phyloP scores from a whole-genome alignment of 2,797 vertebrate species.

The Tinamus major region DNA sequence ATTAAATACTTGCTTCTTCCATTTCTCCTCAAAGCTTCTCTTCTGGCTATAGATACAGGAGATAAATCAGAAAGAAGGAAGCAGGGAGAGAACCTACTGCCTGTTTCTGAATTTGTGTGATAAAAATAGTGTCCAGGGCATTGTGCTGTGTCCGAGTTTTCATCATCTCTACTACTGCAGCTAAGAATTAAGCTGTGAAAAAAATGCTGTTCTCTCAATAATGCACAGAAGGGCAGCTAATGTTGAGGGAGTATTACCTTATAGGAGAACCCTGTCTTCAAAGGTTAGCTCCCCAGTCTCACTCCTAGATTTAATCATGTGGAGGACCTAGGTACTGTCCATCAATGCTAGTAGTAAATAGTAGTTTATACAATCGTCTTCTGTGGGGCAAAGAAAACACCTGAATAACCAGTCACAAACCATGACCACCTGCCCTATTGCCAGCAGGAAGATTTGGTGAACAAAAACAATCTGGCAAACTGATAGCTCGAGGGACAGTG shows the following conservation, averaged over 20 bases:
- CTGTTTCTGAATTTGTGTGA: not conserved
- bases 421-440: not conserved
- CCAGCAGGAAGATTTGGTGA: not conserved
- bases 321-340: not conserved
- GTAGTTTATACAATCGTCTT: not conserved
- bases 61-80: not conserved
- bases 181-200: not conserved
- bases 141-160: not conserved
- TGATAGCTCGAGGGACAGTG: not conserved
- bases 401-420: not conserved
- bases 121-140: not conserved
- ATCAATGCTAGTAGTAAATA: not conserved
- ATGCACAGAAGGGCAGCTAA: not conserved
- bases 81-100: not conserved
- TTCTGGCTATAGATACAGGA: not conserved
- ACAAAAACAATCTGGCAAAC: not conserved
- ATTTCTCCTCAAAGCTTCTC: not conserved
- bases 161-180: not conserved
- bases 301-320: not conserved
- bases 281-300: not conserved
- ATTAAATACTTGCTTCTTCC: not conserved
- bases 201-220: not conserved
- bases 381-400: not conserved
- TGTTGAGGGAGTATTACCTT: not conserved
- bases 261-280: not conserved